Evolutionary conservation across 2,113 vertebrate genomes (phyloP), one percentile per base, ranked within the genome.

Genomic region (Monarcha castaneiventris): DNA sequence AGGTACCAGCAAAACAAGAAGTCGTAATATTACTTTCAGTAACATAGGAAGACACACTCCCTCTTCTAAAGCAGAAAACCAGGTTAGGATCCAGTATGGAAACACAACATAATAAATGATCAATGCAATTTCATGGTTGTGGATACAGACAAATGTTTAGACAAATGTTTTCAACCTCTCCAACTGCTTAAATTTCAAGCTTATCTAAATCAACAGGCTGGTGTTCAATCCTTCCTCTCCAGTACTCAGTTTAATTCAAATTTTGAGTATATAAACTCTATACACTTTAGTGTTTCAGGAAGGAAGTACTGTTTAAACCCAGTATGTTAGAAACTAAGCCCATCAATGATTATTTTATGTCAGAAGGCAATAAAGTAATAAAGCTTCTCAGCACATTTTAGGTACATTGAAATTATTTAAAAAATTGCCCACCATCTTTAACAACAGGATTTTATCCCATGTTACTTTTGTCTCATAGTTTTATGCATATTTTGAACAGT

Each of bases 401-500:
- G 3, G 9, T 83, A 30, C 21, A 48, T 16, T 64, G 29, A 93
- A 91, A 71, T 85, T 2, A 52, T 27, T 67, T 2, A 1, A 14
- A 78, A 76, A 64, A 49, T 10, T 51, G 1, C 2, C 3, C 7
- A n/a, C 7, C 22, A 8, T 7, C 29, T 76, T 76, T 69, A 61
- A 33, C 2, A 3, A 22, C 0, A 2, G 8, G 7, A n/a, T 79
- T 90, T 88, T 58, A 52, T 27, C 16, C 9, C 7, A 0, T 58
- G 5, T n/a, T 48, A 59, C 8, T 63, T 83, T 56, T 52, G 4
- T 32, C 14, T 64, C 16, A 23, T 44, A 72, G 3, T 2, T 63
- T 79, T 62, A 39, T 37, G 11, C 3, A 21, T 69, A 52, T 58
- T 43, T 89, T 91, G 68, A 80, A 52, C 18, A 85, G 21, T 14